A percentile compares a stretch with the other conserved stretches of the same genome.
phyloP scores from a whole-genome alignment of 2,113 vertebrate genomes.

The Clupea harengus region DNA sequence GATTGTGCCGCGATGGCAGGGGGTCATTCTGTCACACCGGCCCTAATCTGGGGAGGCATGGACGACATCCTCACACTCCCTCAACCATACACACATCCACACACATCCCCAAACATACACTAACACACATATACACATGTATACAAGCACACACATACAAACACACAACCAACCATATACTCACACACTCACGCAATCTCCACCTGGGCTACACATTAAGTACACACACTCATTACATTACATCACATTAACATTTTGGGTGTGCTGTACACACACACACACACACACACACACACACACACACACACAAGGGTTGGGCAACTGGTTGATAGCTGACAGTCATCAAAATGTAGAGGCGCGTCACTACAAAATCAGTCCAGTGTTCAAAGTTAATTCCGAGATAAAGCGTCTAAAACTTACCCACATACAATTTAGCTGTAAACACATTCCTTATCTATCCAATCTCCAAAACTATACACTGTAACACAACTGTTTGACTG shows the following conservation, averaged over 20 bases:
- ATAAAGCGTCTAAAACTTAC: too few species aligned
- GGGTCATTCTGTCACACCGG: slow-evolving; percentile 64
- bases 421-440: too few species aligned
- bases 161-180: slow-evolving; percentile 3
- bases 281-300: not conserved
- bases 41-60: slow-evolving; percentile 69
- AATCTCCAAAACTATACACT: too few species aligned
- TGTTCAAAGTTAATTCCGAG: too few species aligned
- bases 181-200: not conserved
- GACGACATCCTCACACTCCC: not conserved
- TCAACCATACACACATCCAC: slow-evolving; percentile 33
- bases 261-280: not conserved
- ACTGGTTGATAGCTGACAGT: too few species aligned
- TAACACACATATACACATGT: not conserved
- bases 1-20: slow-evolving; percentile 67
- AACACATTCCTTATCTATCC: too few species aligned
- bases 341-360: too few species aligned
- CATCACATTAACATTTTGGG: not conserved
- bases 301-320: too few species aligned
- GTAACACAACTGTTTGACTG: too few species aligned
- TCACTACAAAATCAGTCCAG: too few species aligned
- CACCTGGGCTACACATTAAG: not conserved
- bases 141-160: slow-evolving; percentile 19
- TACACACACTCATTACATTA: not conserved
- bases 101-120: slow-evolving; percentile 36